Base-by-base conservation (phyloP, 2,888 invertebrate genomes). In the Ectemnius cavifrons region DNA sequence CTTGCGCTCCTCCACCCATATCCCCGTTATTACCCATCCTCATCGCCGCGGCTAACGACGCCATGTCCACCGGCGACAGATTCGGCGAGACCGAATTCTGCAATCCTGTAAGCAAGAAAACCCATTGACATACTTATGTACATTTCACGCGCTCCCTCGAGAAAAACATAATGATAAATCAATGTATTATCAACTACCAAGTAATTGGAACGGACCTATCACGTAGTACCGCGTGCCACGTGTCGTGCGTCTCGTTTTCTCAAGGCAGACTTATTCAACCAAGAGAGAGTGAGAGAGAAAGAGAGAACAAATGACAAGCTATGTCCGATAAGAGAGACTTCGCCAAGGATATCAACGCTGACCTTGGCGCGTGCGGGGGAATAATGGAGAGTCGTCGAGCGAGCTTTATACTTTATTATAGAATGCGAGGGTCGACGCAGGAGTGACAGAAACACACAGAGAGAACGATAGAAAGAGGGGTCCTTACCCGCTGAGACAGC, bases 1-100 rank as follows among this genome's bases (percentile, higher is more conserved):
- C 89, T 87, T 91, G 89, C 77, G 85, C 86, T 70, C 88, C 84
- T 23, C 89, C 86, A 63, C 90, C 84, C 90, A 90, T 90, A 77
- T 90, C 91, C 60, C 89, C 89, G 79, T 90, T 92, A 88, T 89
- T 92, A 77, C 87, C 93, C 91, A 93, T 91, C 74, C 91, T 87
- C 90, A 91, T 91, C 20, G 90, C 91, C 61, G 89, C 91, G 59
- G 91, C 91, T 49, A 91, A 76, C 28, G 90, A 90, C 45, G 91
- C 91, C 80, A 91, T 89, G 78, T 91, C 91, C 23, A 89, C 90
- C 64, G 91, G 89, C 63, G 91, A 91, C n/a, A 91, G 83, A 80
- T 91, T 91, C 76, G 90, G 90, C 76, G 91, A 90, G 20, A 89
- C 91, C 63, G 91, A 90, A 75, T 90, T 91, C 87, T 91, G 91